phyloP scores from a whole-genome alignment of 2,113 vertebrate species.

The Eulemur rufifrons region DNA sequence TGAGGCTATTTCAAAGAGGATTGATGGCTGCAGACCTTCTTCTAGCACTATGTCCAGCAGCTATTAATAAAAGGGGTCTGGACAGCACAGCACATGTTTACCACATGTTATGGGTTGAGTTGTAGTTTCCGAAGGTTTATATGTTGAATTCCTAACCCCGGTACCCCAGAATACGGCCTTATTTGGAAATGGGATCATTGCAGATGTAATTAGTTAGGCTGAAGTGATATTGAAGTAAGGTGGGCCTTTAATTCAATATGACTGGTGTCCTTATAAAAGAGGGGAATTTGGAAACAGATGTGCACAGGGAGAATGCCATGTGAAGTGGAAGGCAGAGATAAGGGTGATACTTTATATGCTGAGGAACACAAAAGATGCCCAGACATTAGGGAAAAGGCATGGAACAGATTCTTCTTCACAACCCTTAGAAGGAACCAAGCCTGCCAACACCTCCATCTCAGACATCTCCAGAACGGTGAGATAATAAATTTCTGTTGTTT shows the following conservation, averaged over 20 bases:
- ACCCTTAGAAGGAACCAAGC: neutral
- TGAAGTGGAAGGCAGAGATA: neutral
- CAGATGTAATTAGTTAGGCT: neutral
- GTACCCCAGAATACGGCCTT: neutral
- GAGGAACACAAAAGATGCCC: neutral
- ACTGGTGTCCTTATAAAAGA: neutral
- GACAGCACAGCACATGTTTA: neutral
- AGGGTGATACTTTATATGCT: neutral
- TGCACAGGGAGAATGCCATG: neutral
- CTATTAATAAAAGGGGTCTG: neutral
- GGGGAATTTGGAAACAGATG: neutral
- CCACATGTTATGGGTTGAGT: neutral
- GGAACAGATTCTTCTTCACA: neutral
- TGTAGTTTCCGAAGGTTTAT: neutral
- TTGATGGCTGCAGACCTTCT: neutral
- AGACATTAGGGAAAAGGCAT: neutral
- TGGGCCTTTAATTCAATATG: neutral
- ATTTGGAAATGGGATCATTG: neutral
- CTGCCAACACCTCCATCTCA: neutral
- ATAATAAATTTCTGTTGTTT: neutral
- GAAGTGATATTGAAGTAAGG: neutral
- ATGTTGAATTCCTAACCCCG: neutral
- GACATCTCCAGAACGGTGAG: neutral
- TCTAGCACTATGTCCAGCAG: neutral
- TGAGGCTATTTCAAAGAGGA: neutral